Base-by-base conservation (phyloP, 1,140 invertebrate species). In the Lordiphosa mommai region DNA sequence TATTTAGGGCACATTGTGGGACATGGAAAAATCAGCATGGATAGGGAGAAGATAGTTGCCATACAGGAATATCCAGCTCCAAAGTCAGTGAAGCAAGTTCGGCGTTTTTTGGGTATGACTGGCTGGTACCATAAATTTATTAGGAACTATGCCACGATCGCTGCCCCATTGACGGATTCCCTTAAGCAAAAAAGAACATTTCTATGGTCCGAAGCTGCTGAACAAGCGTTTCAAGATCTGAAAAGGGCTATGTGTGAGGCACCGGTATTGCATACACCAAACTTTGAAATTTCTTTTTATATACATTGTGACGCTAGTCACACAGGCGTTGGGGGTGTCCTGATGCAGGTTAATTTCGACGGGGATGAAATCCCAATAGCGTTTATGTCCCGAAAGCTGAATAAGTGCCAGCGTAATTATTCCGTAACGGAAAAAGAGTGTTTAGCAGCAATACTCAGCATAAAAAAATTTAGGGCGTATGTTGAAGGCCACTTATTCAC, bases 101-200 rank as follows among this genome's bases (percentile, higher is more conserved):
- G 51, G 6, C 51, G 51, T 9, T 53, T 53, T 17, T 12, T 53
- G 14, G 38, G 29, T 1, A 33, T 53, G 38, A 23, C 51, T 1
- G 38, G 51, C 14, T 44, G 38, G 51, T 53, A 53, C 5, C 10
- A 44, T 2, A 53, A 53, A 23, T 46, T 55, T 20, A 55, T 46
- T 10, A 14, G 40, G 9, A 46, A 55, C 10, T 55, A 46, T 34
- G 51, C 40, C 20, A 10, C 40, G 1, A 34, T 55, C 2, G 48
- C 48, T 12, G 16, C 48, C 5, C 40, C 40, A 9, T 17, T 46
- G 14, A 44, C 51, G 4, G 51, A 46, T 33, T 27, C 40, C 16
- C 13, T 50, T 4, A 50, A 9, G 38, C 8, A 16, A 7, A 13
- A 13, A 41, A 10, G 2, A 5, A n/a, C n/a, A n/a, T n/a, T n/a